phyloP scores from a whole-genome alignment of 2,888 invertebrate genomes.

The Flexamia atlantica region DNA sequence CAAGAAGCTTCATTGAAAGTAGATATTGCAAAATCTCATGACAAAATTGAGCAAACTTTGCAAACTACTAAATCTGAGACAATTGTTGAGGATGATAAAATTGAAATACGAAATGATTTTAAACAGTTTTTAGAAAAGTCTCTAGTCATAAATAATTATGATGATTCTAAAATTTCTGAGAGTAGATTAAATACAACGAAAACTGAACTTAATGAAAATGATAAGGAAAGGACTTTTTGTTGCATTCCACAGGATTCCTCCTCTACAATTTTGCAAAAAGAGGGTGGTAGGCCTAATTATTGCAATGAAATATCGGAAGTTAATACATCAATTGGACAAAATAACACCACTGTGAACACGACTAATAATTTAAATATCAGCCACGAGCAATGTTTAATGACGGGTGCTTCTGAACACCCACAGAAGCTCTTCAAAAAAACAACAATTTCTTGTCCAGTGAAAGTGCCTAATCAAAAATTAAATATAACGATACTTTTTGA shows the following conservation, averaged over 20 bases:
- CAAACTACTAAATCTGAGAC: background rate
- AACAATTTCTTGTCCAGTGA: background rate
- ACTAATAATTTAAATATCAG: background rate
- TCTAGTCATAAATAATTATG: background rate
- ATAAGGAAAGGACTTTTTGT: background rate
- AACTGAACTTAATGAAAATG: background rate
- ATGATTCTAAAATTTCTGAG: background rate
- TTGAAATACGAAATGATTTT: background rate
- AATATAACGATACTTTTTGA: background rate
- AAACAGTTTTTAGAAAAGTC: background rate
- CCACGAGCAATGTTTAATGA: background rate
- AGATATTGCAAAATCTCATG: background rate
- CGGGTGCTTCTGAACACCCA: background rate
- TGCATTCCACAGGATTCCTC: background rate
- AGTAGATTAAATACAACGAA: background rate
- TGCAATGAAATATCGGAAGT: background rate
- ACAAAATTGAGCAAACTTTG: background rate
- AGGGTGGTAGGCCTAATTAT: too few species aligned
- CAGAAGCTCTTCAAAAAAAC: slow-evolving; percentile 5
- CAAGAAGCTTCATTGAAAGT: background rate
- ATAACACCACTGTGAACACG: background rate
- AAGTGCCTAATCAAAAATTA: background rate
- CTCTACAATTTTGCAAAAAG: too few species aligned
- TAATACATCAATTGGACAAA: background rate
- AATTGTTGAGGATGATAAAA: background rate